Conservation (phyloP, 2,888 invertebrate genomes). For the Ichneumon xanthorius region DNA sequence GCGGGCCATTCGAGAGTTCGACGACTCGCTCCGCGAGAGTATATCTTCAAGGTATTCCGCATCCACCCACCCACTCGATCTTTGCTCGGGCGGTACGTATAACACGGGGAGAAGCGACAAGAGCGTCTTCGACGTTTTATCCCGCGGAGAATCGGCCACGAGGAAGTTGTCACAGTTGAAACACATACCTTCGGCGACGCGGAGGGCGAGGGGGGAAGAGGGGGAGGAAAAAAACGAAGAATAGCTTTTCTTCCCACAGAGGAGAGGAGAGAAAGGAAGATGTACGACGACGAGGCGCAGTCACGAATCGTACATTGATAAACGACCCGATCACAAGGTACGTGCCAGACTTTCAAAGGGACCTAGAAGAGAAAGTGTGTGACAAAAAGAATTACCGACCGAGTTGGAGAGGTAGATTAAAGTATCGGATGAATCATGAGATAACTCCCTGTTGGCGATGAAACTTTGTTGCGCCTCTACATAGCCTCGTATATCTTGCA, state of each 20-base stretch:
- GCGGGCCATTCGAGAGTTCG: conserved; percentile 71
- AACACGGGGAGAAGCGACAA: background rate
- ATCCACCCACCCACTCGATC: conserved; percentile 62
- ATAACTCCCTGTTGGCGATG: conserved; percentile 18
- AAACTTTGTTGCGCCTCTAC: background rate
- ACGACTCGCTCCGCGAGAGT: conserved; percentile 54
- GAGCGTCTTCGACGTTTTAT: conserved; percentile 31
- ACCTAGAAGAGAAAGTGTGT: conserved; percentile 54
- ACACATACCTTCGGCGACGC: background rate
- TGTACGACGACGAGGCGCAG: conserved; percentile 50
- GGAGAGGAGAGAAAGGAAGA: conserved; percentile 18
- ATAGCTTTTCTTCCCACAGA: conserved; percentile 1
- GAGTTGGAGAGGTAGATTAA: conserved; percentile 45
- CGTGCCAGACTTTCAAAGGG: conserved; percentile 68
- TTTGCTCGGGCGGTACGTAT: conserved; percentile 56
- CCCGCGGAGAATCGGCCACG: conserved; percentile 39
- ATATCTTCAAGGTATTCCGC: conserved; percentile 53
- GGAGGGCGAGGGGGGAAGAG: background rate
- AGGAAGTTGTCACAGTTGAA: conserved; percentile 57
- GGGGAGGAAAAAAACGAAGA: conserved; percentile 1
- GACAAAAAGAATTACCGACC: conserved; percentile 9
- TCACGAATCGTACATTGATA: conserved; percentile 66
- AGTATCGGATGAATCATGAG: conserved; percentile 41
- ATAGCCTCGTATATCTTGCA: background rate
- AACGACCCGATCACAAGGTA: conserved; percentile 67